Evolutionary conservation across 2,888 invertebrate species (phyloP).

Genomic region (Carcina quercana): DNA sequence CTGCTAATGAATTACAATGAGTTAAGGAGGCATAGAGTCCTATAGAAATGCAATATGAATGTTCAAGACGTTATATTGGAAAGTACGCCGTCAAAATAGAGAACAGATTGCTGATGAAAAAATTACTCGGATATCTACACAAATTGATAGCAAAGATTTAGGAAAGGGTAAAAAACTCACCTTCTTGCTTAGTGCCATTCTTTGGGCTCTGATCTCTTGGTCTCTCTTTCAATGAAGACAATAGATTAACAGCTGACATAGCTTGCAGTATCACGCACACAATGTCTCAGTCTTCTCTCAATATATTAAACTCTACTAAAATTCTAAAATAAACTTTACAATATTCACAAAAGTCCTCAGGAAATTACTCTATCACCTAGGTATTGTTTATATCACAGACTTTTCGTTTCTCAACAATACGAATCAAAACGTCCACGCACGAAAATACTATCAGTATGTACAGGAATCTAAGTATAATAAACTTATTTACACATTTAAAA

Average conservation of each 20-base stretch:
- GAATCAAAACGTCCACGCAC: constrained; percentile 75
- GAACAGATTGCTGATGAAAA: neutral
- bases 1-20: too few species aligned
- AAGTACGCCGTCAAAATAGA: too few species aligned
- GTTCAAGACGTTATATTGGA: too few species aligned
- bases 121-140: too few species aligned
- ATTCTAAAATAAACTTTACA: constrained; percentile 66
- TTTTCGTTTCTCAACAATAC: constrained; percentile 76
- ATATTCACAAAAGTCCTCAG: constrained; percentile 70
- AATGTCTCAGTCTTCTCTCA: constrained; percentile 69
- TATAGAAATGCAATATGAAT: constrained; percentile 2
- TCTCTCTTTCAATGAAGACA: constrained; percentile 69
- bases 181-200: constrained; percentile 59
- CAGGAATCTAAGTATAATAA: constrained; percentile 68
- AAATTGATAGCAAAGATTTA: too few species aligned
- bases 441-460: constrained; percentile 72
- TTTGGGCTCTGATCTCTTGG: constrained; percentile 57
- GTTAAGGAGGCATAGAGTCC: too few species aligned
- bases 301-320: constrained; percentile 67
- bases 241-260: constrained; percentile 72
- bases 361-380: constrained; percentile 69
- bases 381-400: constrained; percentile 77
- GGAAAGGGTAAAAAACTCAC: constrained; percentile 36
- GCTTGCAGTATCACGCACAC: constrained; percentile 55
- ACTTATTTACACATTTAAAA: constrained; percentile 73